Conservation (phyloP, 2,888 invertebrate species). For the Tineola bisselliella region DNA sequence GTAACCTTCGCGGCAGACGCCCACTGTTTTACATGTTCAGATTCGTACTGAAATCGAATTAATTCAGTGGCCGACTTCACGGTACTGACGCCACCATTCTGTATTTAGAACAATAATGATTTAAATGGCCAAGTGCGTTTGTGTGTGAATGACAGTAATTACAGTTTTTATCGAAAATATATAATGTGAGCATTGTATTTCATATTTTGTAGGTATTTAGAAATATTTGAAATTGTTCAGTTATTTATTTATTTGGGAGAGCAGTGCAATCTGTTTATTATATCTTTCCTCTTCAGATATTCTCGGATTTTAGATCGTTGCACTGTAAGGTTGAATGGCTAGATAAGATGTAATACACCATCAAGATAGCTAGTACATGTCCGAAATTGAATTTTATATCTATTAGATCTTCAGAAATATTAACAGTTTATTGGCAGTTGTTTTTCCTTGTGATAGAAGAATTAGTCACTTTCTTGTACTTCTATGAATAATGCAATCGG, state of each 20-base stretch:
- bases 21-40: slow-evolving; percentile 11
- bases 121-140: background rate
- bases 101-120: slow-evolving; percentile 32
- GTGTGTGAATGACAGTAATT: background rate
- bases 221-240: too few species aligned
- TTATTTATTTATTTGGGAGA: too few species aligned
- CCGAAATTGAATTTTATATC: background rate
- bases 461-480: too few species aligned
- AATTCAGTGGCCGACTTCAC: slow-evolving; percentile 37
- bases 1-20: background rate
- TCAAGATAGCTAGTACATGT: background rate
- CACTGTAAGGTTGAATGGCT: slow-evolving; percentile 10
- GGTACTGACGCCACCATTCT: slow-evolving; percentile 16
- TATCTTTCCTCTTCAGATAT: slow-evolving; percentile 13
- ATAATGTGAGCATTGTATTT: slow-evolving; percentile 21
- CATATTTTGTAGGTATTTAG: slow-evolving; percentile 22
- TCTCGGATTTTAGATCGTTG: slow-evolving; percentile 16
- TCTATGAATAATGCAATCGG: too few species aligned
- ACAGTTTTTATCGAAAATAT: slow-evolving; percentile 21
- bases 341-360: background rate
- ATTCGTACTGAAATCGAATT: slow-evolving; percentile 26
- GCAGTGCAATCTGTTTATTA: slow-evolving; percentile 12
- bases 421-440: too few species aligned
- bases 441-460: too few species aligned
- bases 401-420: background rate